Evolutionary conservation across 2,888 invertebrate species (phyloP).

Genomic region (Campopleginae sp.): DNA sequence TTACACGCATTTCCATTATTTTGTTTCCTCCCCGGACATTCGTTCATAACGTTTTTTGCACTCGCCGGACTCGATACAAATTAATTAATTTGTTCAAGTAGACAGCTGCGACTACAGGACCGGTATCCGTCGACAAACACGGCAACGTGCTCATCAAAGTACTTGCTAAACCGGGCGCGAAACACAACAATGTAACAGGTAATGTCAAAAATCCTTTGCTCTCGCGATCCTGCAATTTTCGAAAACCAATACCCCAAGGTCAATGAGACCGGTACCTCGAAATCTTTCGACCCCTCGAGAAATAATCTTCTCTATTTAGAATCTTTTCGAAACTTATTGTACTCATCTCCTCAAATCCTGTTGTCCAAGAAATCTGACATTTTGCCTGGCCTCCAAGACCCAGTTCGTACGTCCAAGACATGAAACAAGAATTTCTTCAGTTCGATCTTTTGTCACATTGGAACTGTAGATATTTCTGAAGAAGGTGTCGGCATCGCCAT

Average conservation of each 20-base stretch:
- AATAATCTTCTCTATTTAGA: background rate
- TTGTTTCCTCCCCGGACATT: background rate
- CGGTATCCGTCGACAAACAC: conserved; percentile 85
- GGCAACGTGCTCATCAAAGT: conserved; percentile 88
- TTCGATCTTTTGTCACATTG: background rate
- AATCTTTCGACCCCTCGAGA: background rate
- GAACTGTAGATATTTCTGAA: conserved; percentile 84
- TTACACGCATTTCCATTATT: background rate
- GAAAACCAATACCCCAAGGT: too few relatives aligned
- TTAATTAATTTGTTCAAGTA: background rate
- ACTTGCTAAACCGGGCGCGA: conserved; percentile 91
- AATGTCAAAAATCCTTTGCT: background rate
- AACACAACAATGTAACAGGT: conserved; percentile 89
- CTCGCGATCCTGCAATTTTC: too few relatives aligned
- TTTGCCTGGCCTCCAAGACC: background rate
- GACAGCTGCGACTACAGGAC: conserved; percentile 70
- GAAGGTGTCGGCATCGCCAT: conserved; percentile 91
- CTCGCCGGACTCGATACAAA: background rate
- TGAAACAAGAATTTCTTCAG: background rate
- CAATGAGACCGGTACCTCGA: too few relatives aligned
- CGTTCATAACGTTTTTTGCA: conserved; percentile 31
- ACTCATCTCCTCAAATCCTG: background rate
- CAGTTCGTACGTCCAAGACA: background rate
- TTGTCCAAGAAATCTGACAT: background rate
- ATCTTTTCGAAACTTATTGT: background rate